Evolutionary conservation across 37 sponge, comb jelly and placozoan species (phyloP), one percentile per base, ranked within the genome.

Genomic region (Mnemiopsis leidyi): DNA sequence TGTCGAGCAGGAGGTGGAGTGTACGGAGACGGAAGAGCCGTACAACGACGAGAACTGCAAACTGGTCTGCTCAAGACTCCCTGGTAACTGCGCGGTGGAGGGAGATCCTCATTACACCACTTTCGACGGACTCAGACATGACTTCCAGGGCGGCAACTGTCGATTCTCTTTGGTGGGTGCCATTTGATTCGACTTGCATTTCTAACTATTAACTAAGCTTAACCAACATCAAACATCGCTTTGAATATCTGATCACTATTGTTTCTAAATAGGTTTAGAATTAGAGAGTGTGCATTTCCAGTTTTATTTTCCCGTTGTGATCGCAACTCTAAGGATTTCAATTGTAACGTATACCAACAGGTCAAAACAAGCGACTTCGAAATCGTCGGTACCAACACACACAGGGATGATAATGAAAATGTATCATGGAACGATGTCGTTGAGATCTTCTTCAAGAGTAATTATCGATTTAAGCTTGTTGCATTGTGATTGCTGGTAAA

Each of bases 71-170:
- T 48, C 61, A 18, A 48, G 61, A 48, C 61, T 29, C n/a, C 75
- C 75, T 7, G 75, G 30, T 23, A 71, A n/a, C 75, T 85, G 90
- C 23, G 3, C 39, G 40, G 90, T 85, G 24, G 39, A 39, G 16
- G 90, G 90, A 40, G 90, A 85, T 25, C 90, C 90, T 26, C 90
- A 85, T 38, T 85, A 85, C 90, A 85, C 40, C 2, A 85, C 90
- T 1, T 85, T 85, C 25, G 90, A 85, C 36, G 90, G 90, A 32
- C 7, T 28, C 25, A 13, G 67, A 18, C 90, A 85, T 67, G 90
- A 85, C 29, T 85, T 85, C 61, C 90, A 85, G 90, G 90, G 90
- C 0, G 90, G 90, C 0, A 39, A 85, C 48, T 85, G 90, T 67
- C 2, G 90, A 23, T 85, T 85, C 67, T 35, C 90, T 40, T n/a